Base-by-base conservation (phyloP, 2,797 vertebrate genomes). In the Semaprochilodus insignis region DNA sequence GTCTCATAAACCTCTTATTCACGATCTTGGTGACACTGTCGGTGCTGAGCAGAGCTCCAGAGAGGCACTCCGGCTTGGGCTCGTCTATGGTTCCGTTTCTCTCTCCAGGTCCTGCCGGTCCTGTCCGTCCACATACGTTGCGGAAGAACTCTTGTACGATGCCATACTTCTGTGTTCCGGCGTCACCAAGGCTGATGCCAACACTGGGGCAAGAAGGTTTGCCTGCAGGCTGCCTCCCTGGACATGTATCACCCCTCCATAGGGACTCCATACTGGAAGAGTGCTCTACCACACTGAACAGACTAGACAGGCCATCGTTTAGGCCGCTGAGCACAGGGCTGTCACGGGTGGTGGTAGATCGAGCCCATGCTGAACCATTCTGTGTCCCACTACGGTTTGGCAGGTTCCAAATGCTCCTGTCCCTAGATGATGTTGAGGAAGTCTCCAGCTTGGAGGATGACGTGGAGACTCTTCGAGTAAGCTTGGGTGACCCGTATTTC, bases 281-380 rank as follows among this genome's bases (percentile, higher is more conserved):
- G 21, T 99, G 96, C 84, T 99, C 98, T 88, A 99, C 98, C 78
- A 99, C 97, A 0, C 96, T 99, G 91, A 99, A 99, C 86, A 99
- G 95, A 93, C 98, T 99, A 87, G 98, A 98, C 59, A 99, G 94
- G 31, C 98, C 98, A 0, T 99, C 98, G 0, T 97, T 98, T 91
- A 98, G 95, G 81, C 97, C 97, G 78, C 93, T 98, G 82, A 99
- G 94, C 65, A 99, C 98, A 0, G 98, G 98, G 89, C 97, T 99
- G 92, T 99, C 98, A 0, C 98, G 94, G 0, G 98, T 99, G 67
- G 98, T 99, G 88, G 98, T 99, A 88, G 98, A 99, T 36, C 98
- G 97, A 14, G 98, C 98, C 98, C 98, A 99, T 55, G 98, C 98
- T 0, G 98, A 99, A 81, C 98, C 97, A 0, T 96, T 98, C 75